Evolutionary conservation across 2,888 invertebrate genomes (phyloP), one percentile per base, ranked within the genome.

Genomic region (Mactromeris polynyma): DNA sequence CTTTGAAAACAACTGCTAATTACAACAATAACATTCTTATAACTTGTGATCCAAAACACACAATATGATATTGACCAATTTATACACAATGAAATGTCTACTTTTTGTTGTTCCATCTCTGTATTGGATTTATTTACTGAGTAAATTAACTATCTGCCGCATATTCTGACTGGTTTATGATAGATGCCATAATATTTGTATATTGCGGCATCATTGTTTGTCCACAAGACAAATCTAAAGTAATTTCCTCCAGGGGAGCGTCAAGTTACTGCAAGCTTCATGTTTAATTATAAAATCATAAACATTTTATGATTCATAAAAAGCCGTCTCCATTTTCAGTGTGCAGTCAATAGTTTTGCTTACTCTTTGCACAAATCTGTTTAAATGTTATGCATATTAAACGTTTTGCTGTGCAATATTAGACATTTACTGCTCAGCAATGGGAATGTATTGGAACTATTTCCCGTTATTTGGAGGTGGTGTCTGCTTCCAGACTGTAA

Each of bases 221-320:
- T 64, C 58, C 58, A 64, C 26, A 26, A 64, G 58, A 64, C 58
- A 64, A 26, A 64, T 26, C 58, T 2, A 21, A 51, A 26, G 58
- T 64, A n/a, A n/a, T 64, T 26, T 21, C 58, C 58, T n/a, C 21
- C n/a, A n/a, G 11, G 51, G 58, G 58, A 64, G 58, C n/a, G 26
- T 64, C 58, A 26, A 6, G n/a, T 64, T 64, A 64, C 58, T 11
- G 26, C n/a, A 64, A 26, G 58, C 58, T 64, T 64, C 58, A 64
- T n/a, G n/a, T 64, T 64, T 64, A 64, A 64, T 64, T 26, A 64
- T 64, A 4, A 64, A n/a, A 64, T 64, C 26, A 64, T 26, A 26
- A n/a, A 64, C 58, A 64, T 64, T 64, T 64, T 64, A 64, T 64
- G 58, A 64, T 64, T 64, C n/a, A 64, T 64, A 64, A 64, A 64